Evolutionary conservation across 2,888 invertebrate species (phyloP), one percentile per base, ranked within the genome.

Genomic region (Drosophila vallismaia): DNA sequence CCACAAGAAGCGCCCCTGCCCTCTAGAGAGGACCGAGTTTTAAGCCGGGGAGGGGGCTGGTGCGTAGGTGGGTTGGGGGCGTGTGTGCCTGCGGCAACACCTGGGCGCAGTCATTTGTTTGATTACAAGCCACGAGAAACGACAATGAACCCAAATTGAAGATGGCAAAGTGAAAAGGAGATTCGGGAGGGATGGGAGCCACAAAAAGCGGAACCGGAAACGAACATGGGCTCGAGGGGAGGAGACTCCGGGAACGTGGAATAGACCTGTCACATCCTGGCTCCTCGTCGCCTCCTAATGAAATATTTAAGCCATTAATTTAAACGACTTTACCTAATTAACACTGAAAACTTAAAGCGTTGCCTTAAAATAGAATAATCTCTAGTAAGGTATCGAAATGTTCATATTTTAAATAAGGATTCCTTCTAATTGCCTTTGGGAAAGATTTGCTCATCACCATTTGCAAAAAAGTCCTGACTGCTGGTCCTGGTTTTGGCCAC

Each of bases 61-160:
- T 49, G 52, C 26, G 12, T 59, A 29, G 45, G 51, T 52, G 40
- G 33, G 50, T 3, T 24, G 42, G 7, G 2, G 50, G 24, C 26
- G 38, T 36, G 50, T 19, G 48, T 50, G 63, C 63, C 63, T 36
- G 33, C 31, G 54, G 63, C 42, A 68, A 77, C 81, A 83, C 76
- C 86, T 83, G 84, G 56, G 76, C 67, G 71, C 78, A 83, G 72
- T 82, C 80, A 86, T 86, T 84, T 85, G 75, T 83, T 84, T 83
- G 83, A 80, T 79, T 86, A 84, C 80, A 78, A 74, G 75, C 73
- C 77, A 67, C 46, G 54, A 63, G 59, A 71, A 72, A 69, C 69
- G 74, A 75, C 80, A 74, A 69, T 60, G 71, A 40, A 68, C 53
- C 12, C 55, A 50, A 56, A 45, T 36, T 29, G 56, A 56, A 51